Conservation (phyloP, 2,797 vertebrate species). For the Scolopax bukidnonensis region DNA sequence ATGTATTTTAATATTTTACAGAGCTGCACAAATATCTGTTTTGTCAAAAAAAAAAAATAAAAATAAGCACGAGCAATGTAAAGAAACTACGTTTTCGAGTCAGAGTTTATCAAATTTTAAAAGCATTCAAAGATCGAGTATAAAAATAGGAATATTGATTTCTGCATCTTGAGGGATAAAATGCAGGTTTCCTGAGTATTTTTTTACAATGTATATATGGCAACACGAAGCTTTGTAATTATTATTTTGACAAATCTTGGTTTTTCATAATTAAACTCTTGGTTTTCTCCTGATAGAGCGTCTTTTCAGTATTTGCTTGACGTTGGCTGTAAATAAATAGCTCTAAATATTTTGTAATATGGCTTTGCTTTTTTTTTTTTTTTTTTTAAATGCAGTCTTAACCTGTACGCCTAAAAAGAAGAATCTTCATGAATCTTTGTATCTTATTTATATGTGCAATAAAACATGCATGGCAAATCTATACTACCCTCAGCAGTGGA, state of each 20-base stretch:
- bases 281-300: constrained; percentile 58
- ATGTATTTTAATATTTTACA: constrained; percentile 77
- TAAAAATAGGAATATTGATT: constrained; percentile 75
- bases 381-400: constrained; percentile 49
- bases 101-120: constrained; percentile 66
- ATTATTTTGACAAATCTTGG: constrained; percentile 79
- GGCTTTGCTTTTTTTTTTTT: constrained; percentile 54
- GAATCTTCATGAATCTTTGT: constrained; percentile 59
- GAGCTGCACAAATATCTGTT: constrained; percentile 77
- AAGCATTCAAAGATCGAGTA: constrained; percentile 65
- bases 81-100: constrained; percentile 72
- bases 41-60: constrained; percentile 73
- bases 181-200: constrained; percentile 77
- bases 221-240: constrained; percentile 82
- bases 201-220: constrained; percentile 83
- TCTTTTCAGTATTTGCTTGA: constrained; percentile 77
- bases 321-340: constrained; percentile 74
- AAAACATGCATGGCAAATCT: constrained; percentile 64
- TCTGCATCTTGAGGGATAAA: constrained; percentile 74
- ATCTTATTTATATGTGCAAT: constrained; percentile 73
- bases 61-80: constrained; percentile 59
- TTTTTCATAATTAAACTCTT: constrained; percentile 76
- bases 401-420: constrained; percentile 43
- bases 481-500: constrained; percentile 74
- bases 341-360: constrained; percentile 75